A percentile compares a stretch with the other conserved stretches of the same genome.
Conservation (phyloP, 2,113 vertebrate genomes). For the Tragelaphus strepsiceros region DNA sequence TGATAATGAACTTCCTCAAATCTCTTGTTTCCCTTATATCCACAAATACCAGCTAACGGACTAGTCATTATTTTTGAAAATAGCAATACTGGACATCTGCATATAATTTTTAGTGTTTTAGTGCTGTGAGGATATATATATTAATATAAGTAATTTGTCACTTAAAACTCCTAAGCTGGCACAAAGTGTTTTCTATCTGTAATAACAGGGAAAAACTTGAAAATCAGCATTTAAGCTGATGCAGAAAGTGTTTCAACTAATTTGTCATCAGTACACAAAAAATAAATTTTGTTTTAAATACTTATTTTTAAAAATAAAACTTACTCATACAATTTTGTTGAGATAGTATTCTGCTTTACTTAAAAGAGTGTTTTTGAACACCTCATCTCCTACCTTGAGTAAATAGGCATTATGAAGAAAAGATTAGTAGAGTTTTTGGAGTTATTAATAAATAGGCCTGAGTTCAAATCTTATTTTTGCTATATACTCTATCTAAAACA, state of each 20-base stretch:
- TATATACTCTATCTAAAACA: neutral
- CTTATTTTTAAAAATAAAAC: neutral
- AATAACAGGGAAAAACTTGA: neutral
- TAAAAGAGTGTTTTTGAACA: neutral
- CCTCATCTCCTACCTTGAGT: neutral
- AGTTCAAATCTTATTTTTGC: neutral
- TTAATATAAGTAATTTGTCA: neutral
- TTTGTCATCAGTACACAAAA: neutral
- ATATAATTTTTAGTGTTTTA: neutral
- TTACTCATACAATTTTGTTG: neutral
- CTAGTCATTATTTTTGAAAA: neutral
- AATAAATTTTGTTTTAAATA: neutral
- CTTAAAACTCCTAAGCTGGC: neutral
- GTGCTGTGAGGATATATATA: neutral
- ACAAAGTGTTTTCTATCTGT: neutral
- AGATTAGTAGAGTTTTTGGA: neutral
- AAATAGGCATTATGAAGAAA: neutral
- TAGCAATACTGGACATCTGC: neutral
- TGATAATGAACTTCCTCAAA: neutral
- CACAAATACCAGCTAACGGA: neutral
- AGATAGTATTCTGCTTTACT: neutral
- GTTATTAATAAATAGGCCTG: neutral
- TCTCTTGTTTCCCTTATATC: neutral
- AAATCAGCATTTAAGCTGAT: neutral
- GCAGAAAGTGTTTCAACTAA: neutral